Base-by-base conservation (phyloP, 2,113 vertebrate species). In the Ceratotherium simum region DNA sequence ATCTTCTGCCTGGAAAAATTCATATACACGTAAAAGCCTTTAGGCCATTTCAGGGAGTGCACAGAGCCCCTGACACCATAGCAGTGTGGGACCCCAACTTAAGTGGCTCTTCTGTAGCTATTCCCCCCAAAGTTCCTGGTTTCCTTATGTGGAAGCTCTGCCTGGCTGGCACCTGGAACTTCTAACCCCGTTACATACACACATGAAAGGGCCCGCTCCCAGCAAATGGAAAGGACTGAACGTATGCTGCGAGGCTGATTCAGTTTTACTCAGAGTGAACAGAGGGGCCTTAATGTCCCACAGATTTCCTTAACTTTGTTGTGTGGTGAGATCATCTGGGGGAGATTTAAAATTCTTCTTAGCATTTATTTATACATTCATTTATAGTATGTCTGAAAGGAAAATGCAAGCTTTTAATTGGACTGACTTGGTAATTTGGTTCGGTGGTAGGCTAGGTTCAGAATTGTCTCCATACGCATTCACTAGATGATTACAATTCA, bases 331-430 rank as follows among this genome's bases (percentile, higher is more conserved):
- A 76, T 96, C 72, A 96, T 62, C 65, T 93, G 84, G 76, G 69
- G 42, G 48, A 92, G 90, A 90, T 90, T 79, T 82, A 18, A 67
- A 88, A 12, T 64, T 92, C 85, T 90, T 90, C 69, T 89, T 27
- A 36, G 83, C 64, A 72, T 93, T 97, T 91, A 91, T 85, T 91
- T 64, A 75, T 70, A 86, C 83, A 84, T 98, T 80, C 82, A 54
- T 94, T 96, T 85, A 42, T 16, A 72, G 39, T 73, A 42, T 20
- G 31, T 64, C 96, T 62, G 81, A 90, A 88, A 95, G 58, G 96
- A 90, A 96, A 91, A 91, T 48, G 51, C 42, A 60, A 62, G 48
- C 84, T 70, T 92, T 65, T 81, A 76, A 82, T 42, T 93, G 90
- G 36, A 73, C 46, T 65, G 73, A 95, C 67, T 85, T 54, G 90